Percentiles rank a stretch among this genome's conserved stretches.
Conservation (phyloP, 2,888 invertebrate genomes). For the Lochmaea crataegi region DNA sequence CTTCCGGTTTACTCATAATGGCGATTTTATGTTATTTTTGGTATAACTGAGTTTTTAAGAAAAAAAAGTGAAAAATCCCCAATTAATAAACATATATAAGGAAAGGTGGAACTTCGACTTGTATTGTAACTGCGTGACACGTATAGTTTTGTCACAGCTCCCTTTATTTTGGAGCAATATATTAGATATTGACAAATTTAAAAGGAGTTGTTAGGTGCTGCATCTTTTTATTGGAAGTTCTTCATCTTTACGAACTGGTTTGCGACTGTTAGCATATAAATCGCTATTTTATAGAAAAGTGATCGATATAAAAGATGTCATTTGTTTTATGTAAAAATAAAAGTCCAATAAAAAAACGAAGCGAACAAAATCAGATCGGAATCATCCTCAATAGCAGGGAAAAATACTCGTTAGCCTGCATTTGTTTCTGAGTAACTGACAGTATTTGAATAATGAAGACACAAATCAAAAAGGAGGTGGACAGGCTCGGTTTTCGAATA, state of each 20-base stretch:
- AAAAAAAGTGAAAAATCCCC: too few relatives aligned
- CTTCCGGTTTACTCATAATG: too few relatives aligned
- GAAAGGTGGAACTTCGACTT: too few relatives aligned
- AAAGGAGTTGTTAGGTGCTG: not conserved
- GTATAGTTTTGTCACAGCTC: too few relatives aligned
- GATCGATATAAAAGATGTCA: not conserved
- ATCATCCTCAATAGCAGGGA: constrained; percentile 8
- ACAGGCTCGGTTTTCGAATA: constrained; percentile 1
- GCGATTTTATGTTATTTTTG: too few relatives aligned
- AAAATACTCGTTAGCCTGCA: constrained; percentile 17
- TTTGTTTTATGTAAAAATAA: constrained; percentile 12
- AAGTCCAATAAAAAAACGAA: constrained; percentile 5
- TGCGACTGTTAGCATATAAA: not conserved
- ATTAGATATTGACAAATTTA: not conserved
- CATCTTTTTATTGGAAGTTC: not conserved
- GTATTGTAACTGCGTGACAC: too few relatives aligned
- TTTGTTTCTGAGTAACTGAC: constrained; percentile 12
- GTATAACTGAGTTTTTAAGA: too few relatives aligned
- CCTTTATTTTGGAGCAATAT: not conserved
- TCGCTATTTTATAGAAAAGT: not conserved
- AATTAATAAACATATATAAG: too few relatives aligned
- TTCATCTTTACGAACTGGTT: not conserved
- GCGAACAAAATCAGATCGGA: constrained; percentile 10
- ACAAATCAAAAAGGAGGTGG: constrained; percentile 4
- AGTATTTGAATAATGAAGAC: constrained; percentile 11